Base-by-base conservation (phyloP, 2,888 invertebrate species). In the Agrotis segetum region DNA sequence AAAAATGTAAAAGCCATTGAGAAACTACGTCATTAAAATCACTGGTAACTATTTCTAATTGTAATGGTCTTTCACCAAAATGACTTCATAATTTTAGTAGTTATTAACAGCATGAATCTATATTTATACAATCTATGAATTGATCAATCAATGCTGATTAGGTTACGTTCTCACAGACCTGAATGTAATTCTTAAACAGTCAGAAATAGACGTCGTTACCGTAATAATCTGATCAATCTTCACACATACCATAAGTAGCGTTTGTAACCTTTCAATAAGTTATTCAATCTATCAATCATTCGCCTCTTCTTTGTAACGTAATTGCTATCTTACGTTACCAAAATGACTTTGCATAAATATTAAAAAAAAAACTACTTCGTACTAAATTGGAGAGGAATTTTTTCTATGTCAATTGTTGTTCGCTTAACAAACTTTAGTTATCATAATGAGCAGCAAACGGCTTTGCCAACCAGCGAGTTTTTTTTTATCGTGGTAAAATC, bases 251-350 rank as follows among this genome's bases (percentile, higher is more conserved):
- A 72, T 79, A 61, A 44, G 46, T 40, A 50, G 55, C 19, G 1
- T 24, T 40, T 71, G 0, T 47, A 50, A 76, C 34, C 61, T 66
- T 76, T 62, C 58, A 52, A 44, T 55, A 4, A 0, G 52, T 75
- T 75, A 75, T 53, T 77, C 29, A 60, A 74, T 56, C 74, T 29
- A 73, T 73, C 58, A 50, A 71, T 73, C 62, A 65, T 50, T 40
- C 40, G 7, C 13, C 9, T 64, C 9, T 64, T 60, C 67, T 68
- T 40, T 16, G 4, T 17, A 40, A 47, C 24, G 53, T 17, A 59
- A 71, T 29, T 9, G 0, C 13, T n/a, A 50, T 52, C 14, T 75
- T 50, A 63, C 65, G 53, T 49, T 63, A n/a, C 9, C 49, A 24
- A 14, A 29, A 59, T 76, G 81, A 78, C 46, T 47, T n/a, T 0